Percentiles rank a stretch among this genome's conserved stretches.
Evolutionary conservation across 2,113 vertebrate genomes (phyloP).

Genomic region (Chionodraco myersi): DNA sequence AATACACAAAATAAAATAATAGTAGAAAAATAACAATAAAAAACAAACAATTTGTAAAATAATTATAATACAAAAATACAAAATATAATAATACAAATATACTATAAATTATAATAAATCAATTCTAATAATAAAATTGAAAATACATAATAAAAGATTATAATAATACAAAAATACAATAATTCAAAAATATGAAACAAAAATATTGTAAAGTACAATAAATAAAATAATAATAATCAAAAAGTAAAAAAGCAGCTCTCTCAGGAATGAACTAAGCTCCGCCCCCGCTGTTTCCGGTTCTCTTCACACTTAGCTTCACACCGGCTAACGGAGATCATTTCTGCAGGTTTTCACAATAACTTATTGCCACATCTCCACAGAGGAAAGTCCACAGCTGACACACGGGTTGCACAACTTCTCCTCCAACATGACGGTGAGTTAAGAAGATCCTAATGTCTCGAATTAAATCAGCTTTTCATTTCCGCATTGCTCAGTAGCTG

Average conservation of each 20-base stretch:
- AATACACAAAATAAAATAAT: not conserved
- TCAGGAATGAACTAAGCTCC: too few relatives aligned
- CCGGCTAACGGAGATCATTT: not conserved
- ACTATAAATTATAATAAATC: too few relatives aligned
- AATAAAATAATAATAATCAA: too few relatives aligned
- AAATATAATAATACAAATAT: too few relatives aligned
- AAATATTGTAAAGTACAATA: too few relatives aligned
- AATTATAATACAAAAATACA: not conserved
- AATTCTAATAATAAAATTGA: not conserved
- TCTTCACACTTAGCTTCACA: not conserved
- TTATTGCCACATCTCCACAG: not conserved
- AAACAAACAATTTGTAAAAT: not conserved
- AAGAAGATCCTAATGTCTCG: accelerated
- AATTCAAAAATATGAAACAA: too few relatives aligned
- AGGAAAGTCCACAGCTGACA: not conserved
- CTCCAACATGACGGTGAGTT: slow-evolving; percentile 68
- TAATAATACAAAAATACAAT: too few relatives aligned
- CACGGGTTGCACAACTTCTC: not conserved
- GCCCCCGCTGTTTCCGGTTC: too few relatives aligned
- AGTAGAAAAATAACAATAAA: too few relatives aligned
- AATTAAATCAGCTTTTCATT: not conserved
- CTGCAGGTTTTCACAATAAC: not conserved
- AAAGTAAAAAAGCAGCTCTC: too few relatives aligned
- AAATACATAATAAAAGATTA: too few relatives aligned
- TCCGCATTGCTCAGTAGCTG: not conserved